Base-by-base conservation (phyloP, 30 jellyfish, hydroid and myxozoan species). In the Calvadosia cruxmelitensis region DNA sequence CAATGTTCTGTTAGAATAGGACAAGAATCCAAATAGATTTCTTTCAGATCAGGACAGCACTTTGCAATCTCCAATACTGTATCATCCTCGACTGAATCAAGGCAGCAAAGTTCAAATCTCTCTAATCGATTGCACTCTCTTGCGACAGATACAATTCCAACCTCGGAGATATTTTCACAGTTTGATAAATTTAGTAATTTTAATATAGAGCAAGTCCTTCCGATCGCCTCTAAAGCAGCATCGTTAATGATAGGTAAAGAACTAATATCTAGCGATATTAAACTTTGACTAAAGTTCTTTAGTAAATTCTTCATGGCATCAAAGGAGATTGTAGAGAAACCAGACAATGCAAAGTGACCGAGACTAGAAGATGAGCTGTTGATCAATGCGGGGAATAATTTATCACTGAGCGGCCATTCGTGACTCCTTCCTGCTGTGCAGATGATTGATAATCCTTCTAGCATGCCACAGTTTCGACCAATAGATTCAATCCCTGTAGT, bases 401-500 rank as follows among this genome's bases (percentile, higher is more conserved):
- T 81, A 51, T 88, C 79, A 64, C 81, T 93, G 31, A 88, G 81
- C 32, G 78, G 68, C 97, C 97, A 88, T 30, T 42, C 57, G 57
- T 5, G 10, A 20, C 57, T 42, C 20, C 57, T 42, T 10, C 57
- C 90, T 28, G 63, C 84, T 13, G 97, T 75, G 64, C 84, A 88
- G 34, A 80, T 74, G 77, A 88, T 88, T 65, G 97, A 74, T 42
- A 88, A 80, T 0, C 93, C 75, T 35, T 74, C 84, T 72, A 88
- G 76, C 31, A 81, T 79, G 57, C 89, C 57, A 52, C 94, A 81
- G 66, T 88, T 88, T 69, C 97, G 88, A 25, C 94, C 94, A 76
- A 88, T 81, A 51, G 97, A 88, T 77, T 88, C 97, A 48, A 88
- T 88, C 20, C 97, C 97, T 5, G 94, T 84, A 7, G 92, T 87